Conservation (phyloP, 2,113 vertebrate genomes). For the Thinocorus orbignyianus region DNA sequence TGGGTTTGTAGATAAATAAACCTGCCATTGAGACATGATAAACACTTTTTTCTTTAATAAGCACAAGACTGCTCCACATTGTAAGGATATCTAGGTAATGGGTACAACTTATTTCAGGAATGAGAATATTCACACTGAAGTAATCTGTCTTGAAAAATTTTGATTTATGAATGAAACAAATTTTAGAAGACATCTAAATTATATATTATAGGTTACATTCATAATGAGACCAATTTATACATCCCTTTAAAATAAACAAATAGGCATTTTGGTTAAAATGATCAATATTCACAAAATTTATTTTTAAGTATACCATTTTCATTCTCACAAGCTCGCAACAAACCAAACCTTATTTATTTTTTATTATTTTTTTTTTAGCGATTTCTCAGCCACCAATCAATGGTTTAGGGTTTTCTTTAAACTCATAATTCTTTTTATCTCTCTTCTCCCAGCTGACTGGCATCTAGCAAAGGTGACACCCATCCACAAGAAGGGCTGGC, state of each 20-base stretch:
- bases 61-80: neutral
- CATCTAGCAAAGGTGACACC: too few relatives aligned
- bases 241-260: neutral
- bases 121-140: neutral
- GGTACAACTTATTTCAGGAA: neutral
- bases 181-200: neutral
- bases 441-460: too few relatives aligned
- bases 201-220: neutral
- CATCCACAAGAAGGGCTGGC: too few relatives aligned
- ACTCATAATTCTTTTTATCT: too few relatives aligned
- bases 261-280: neutral
- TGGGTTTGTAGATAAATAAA: neutral
- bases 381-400: neutral
- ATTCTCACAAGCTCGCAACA: neutral
- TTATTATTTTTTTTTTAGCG: neutral
- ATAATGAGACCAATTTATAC: too few relatives aligned
- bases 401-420: too few relatives aligned
- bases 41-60: neutral
- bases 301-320: neutral
- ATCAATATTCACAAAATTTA: neutral
- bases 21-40: neutral
- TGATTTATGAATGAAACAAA: neutral
- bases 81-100: neutral
- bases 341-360: neutral
- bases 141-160: neutral